Conservation (phyloP, 2,797 vertebrate species). For the Micropoecilia bifurca region DNA sequence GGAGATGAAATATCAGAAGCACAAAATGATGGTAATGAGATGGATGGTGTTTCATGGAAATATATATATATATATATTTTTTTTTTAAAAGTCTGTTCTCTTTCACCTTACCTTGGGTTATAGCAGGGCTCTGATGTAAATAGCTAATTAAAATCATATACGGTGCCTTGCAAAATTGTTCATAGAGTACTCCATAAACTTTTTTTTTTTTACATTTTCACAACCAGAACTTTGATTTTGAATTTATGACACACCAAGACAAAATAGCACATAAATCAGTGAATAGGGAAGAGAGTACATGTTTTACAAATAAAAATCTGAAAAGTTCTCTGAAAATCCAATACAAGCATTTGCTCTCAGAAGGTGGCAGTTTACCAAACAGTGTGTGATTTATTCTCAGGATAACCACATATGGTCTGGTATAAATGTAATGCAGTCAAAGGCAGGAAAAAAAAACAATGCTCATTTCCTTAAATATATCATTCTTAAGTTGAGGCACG, state of each 20-base stretch:
- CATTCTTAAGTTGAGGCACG: neutral
- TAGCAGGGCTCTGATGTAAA: neutral
- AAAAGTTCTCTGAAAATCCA: neutral
- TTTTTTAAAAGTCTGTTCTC: neutral
- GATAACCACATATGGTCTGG: neutral
- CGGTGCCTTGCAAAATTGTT: neutral
- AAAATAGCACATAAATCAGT: neutral
- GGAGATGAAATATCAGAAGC: constrained; percentile 9
- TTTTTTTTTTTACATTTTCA: neutral
- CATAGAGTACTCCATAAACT: neutral
- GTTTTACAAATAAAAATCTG: neutral
- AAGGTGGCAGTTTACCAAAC: neutral
- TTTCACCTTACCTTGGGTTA: neutral
- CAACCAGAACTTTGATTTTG: neutral
- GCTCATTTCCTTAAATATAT: neutral
- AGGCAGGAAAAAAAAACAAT: neutral
- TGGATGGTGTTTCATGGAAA: neutral
- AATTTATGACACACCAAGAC: neutral
- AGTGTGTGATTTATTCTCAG: neutral
- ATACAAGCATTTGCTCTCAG: neutral
- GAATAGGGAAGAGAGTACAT: neutral
- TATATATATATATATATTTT: too few species aligned
- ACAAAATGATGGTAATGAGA: constrained; percentile 14
- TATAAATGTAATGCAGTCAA: neutral
- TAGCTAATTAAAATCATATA: neutral